Base-by-base conservation (phyloP, 2,113 vertebrate species). In the Burhinus bistriatus region DNA sequence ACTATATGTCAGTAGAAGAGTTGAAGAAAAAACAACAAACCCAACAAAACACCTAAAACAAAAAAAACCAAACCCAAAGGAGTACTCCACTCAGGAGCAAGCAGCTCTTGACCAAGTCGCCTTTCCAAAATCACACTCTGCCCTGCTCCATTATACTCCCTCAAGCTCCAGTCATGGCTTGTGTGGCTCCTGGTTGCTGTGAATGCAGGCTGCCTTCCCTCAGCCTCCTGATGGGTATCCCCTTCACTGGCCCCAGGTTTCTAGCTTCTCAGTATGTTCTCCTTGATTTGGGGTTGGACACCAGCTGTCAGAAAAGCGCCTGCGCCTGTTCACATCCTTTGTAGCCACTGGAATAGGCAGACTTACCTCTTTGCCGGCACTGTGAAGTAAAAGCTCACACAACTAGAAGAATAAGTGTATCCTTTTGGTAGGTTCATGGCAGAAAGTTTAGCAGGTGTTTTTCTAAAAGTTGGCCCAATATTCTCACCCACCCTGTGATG, bases 131-230 rank as follows among this genome's bases (percentile, higher is more conserved):
- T 68, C 19, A 1, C 4, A 8, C 32, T 68, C 12, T 49, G 6
- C 30, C 21, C 22, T 0, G 1, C 57, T 69, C 29, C 2, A 0
- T 85, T 85, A 61, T 45, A 45, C 5, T 81, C 3, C 15, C 10
- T 8, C 11, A 12, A 26, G 57, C 38, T 81, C 30, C 55, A 38
- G 6, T 38, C 2, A 0, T 26, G 29, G 12, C 11, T 81, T 70
- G 23, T 30, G 3, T 22, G 15, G 32, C 65, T 78, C 38, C 6
- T 51, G 22, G 32, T 76, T 4, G 0, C 47, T 45, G 25, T 52
- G 21, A 40, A 21, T 47, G 51, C 29, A 45, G 34, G 21, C 19
- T 6, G 2, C 25, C 27, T 68, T 57, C 34, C 36, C 21, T 57
- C 1, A 1, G 26, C 34, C 34, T 80, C 21, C 58, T 55, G 8